A percentile compares a stretch with the other conserved stretches of the same genome.
phyloP scores from a whole-genome alignment of 53 echinoderm and acorn worm genomes.

The Echinarachnius parma region DNA sequence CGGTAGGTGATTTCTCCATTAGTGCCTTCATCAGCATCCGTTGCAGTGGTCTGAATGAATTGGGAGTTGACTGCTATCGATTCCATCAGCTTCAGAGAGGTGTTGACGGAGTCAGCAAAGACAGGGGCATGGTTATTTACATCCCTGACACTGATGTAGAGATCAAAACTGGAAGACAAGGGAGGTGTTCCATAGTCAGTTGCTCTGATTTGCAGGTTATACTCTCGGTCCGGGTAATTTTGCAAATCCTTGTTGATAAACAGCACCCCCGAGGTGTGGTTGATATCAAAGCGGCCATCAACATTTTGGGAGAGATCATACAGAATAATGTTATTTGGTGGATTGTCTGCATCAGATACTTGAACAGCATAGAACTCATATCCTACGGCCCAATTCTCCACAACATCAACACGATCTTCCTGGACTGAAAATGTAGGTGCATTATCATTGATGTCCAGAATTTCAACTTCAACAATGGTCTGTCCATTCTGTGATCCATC shows the following conservation, averaged over 20 bases:
- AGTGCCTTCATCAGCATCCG: conserved; percentile 78
- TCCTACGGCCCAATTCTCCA: conserved; percentile 87
- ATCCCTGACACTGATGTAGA: conserved; percentile 67
- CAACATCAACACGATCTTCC: conserved; percentile 64
- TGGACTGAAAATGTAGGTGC: conserved; percentile 56
- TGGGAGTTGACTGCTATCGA: conserved; percentile 56
- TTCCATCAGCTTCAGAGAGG: conserved; percentile 19
- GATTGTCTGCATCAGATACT: conserved; percentile 73
- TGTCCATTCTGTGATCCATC: conserved; percentile 61
- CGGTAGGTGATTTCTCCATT: conserved; percentile 76
- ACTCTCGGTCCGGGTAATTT: conserved; percentile 45
- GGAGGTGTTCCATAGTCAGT: conserved; percentile 86
- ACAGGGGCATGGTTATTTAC: conserved; percentile 88
- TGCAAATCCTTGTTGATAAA: conserved; percentile 68
- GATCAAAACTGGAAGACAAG: conserved; percentile 56
- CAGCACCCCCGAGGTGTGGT: conserved; percentile 71
- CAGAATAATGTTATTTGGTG: conserved; percentile 77
- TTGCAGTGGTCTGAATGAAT: conserved; percentile 61
- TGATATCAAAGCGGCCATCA: conserved; percentile 66
- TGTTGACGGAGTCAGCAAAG: conserved; percentile 49
- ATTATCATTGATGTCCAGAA: conserved; percentile 89
- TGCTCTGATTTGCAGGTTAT: conserved; percentile 63
- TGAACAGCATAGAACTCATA: conserved; percentile 61
- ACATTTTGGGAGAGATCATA: conserved; percentile 72
- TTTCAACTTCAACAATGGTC: conserved; percentile 58